Evolutionary conservation across 2,888 invertebrate species (phyloP), one percentile per base, ranked within the genome.

Genomic region (Lamproptera curius): DNA sequence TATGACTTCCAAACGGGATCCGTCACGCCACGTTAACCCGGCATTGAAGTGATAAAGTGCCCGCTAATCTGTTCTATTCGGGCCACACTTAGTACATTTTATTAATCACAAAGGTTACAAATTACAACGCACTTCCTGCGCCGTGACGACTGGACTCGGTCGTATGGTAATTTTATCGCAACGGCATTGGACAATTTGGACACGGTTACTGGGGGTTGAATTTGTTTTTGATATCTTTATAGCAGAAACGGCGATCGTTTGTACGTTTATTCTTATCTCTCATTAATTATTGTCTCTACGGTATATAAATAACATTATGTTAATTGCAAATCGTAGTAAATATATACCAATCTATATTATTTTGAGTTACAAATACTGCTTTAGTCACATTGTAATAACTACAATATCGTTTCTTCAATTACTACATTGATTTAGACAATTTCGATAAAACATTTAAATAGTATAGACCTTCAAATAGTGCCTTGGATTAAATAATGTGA

Each of bases 71-170:
- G 82, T 85, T 80, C 84, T 79, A 85, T 85, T 86, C 82, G 84
- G 80, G 86, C 76, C 84, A 76, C 87, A 87, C 83, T 87, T 87
- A 86, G 84, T 83, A 79, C 83, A 82, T 74, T 87, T 87, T 87
- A 87, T 87, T 87, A 87, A 87, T 87, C 87, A 86, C 84, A 86
- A 87, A 83, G 82, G 79, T 83, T 83, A 86, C 87, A 87, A 87
- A 87, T 86, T 85, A 86, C 84, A 68, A 70, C 75, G 75, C 75
- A 79, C 85, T 86, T 87, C 87, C 87, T 83, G 84, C 75, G 72
- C 67, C 75, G 77, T 79, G 85, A 83, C 85, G 77, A 76, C 74
- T 73, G 67, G 23, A 70, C 76, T 78, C 75, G 72, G 76, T 69
- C 63, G 75, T 85, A 87, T 86, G 87, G 71, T 84, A 86, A 86